Conservation (phyloP, 2,113 vertebrate species). For the Calyptommatus sinebrachiatus region DNA sequence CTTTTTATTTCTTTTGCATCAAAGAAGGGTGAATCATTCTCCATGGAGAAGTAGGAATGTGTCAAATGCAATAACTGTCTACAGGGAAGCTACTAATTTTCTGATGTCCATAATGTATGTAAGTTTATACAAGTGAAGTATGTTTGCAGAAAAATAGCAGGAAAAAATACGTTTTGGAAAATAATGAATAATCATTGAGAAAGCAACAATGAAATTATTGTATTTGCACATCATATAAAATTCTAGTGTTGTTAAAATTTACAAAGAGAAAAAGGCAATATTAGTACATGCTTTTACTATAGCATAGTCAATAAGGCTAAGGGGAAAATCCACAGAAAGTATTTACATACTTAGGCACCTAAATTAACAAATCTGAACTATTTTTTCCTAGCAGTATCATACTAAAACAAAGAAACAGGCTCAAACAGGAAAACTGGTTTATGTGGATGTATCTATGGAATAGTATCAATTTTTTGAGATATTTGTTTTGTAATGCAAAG, state of each 20-base stretch:
- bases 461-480: conserved; percentile 65
- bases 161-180: conserved; percentile 41
- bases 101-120: neutral
- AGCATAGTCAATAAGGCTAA: conserved; percentile 59
- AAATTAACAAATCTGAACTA: conserved; percentile 47
- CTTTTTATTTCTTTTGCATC: no score
- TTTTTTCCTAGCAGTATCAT: conserved; percentile 69
- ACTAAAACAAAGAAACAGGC: conserved; percentile 41
- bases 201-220: conserved; percentile 43
- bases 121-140: conserved; percentile 27
- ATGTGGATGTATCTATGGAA: conserved; percentile 50
- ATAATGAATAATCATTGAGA: conserved; percentile 44
- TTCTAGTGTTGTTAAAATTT: conserved; percentile 60
- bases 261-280: conserved; percentile 62
- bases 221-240: conserved; percentile 61
- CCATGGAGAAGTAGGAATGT: neutral
- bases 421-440: conserved; percentile 58
- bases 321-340: conserved; percentile 51
- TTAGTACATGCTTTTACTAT: conserved; percentile 64
- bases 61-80: neutral
- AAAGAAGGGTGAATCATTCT: neutral
- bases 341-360: conserved; percentile 55
- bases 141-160: conserved; percentile 49
- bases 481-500: conserved; percentile 62
- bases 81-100: neutral